phyloP scores from a whole-genome alignment of 1,140 invertebrate species.

The Magallana gigas region DNA sequence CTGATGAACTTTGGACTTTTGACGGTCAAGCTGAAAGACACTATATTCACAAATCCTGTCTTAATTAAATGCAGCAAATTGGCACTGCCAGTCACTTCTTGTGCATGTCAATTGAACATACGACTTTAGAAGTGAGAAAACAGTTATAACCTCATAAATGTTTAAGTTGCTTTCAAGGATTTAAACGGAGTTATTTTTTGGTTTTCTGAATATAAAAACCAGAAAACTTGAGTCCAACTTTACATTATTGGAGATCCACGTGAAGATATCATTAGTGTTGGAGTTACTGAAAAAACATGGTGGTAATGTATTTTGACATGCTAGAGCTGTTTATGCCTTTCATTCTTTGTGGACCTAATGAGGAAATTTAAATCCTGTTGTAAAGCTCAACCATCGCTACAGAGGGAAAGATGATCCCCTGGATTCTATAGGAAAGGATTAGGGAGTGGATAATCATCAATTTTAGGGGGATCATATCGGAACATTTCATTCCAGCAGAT shows the following conservation, averaged over 20 bases:
- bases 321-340: slow-evolving; percentile 17
- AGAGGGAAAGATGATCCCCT: slow-evolving; percentile 5
- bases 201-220: neutral
- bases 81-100: neutral
- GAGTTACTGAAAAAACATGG: neutral
- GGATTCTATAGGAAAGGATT: slow-evolving; percentile 4
- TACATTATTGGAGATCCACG: neutral
- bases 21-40: neutral
- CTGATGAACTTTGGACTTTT: slow-evolving; percentile 20
- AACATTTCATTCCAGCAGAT: neutral
- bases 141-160: neutral
- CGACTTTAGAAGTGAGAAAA: neutral
- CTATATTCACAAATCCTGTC: neutral
- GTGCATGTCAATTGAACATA: neutral
- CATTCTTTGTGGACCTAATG: slow-evolving; percentile 16
- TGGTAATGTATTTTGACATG: slow-evolving; percentile 19
- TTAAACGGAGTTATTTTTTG: neutral
- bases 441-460: slow-evolving; percentile 22
- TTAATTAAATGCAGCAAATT: slow-evolving; percentile 3
- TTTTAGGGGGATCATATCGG: neutral
- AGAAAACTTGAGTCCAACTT: neutral
- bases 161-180: neutral
- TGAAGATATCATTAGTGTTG: neutral
- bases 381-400: neutral
- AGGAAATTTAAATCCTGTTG: slow-evolving; percentile 27